Base-by-base conservation (phyloP, 2,113 vertebrate species). In the Tachysurus fulvidraco region DNA sequence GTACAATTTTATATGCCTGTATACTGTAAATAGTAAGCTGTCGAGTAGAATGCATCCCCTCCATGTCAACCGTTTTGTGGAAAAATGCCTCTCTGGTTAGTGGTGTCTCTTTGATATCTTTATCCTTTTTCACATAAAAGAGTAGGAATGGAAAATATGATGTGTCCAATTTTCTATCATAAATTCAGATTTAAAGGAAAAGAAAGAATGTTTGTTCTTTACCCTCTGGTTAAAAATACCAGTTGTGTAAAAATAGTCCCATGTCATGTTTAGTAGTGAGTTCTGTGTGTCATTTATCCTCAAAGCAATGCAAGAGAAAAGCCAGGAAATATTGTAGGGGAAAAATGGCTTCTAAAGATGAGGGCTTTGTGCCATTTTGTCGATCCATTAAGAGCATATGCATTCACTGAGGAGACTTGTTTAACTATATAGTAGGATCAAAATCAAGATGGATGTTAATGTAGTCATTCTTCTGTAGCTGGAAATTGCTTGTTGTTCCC, bases 1-100 rank as follows among this genome's bases (percentile, higher is more conserved):
- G 81, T 90, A 87, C 36, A 87, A 87, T 90, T 92, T 89, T 89
- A 84, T 89, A 89, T 54, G 78, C 92, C 79, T 81, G 84, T 88
- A 84, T 89, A 30, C 84, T 89, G 91, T 93, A 87, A 84, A 89
- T 89, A 91, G 89, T 90, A 74, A 50, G 87, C 83, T 84, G 83
- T 92, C 89, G 85, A 87, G 89, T 92, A 91, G 87, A 92, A 71
- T 84, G 69, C 62, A 59, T 86, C 74, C 71, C 60, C 23, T 62
- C 54, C 71, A 73, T 65, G 64, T 17, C 17, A 55, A 64, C 86
- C 79, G 69, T 41, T 86, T 73, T 73, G 86, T 88, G 84, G 86
- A 71, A 71, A 74, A 50, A 74, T 25, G 11, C 11, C 44, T 73
- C 73, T 50, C 23, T n/a, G 23, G 10, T 73, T 46, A 74, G 23